Conservation (phyloP, 2,113 vertebrate genomes). For the Protomyctophum bolini region DNA sequence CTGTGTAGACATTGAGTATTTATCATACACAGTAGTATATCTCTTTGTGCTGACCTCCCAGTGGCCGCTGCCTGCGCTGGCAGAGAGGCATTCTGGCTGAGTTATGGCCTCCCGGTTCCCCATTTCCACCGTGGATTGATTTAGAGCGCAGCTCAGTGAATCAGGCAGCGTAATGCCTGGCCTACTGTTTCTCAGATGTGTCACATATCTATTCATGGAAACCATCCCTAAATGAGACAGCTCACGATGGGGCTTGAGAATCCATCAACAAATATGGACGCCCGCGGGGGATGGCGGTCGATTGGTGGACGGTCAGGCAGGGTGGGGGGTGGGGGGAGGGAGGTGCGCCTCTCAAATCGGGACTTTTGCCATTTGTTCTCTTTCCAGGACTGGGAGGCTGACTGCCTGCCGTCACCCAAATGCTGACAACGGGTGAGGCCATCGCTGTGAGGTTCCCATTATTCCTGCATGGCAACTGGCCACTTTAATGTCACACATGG, state of each 20-base stretch:
- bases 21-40: not conserved
- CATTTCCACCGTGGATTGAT: conserved; percentile 41
- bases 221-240: conserved; percentile 62
- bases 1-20: too few species aligned
- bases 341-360: conserved; percentile 15
- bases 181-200: conserved; percentile 46
- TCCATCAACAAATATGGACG: conserved; percentile 57
- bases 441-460: conserved; percentile 29
- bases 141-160: conserved; percentile 55
- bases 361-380: conserved; percentile 39
- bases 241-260: conserved; percentile 41
- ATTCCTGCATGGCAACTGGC: not conserved
- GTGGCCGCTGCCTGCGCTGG: conserved; percentile 23
- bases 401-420: not conserved
- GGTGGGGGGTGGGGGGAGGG: conserved; percentile 23
- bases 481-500: conserved; percentile 21
- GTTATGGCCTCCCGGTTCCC: conserved; percentile 46
- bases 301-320: not conserved
- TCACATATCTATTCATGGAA: conserved; percentile 73
- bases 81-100: conserved; percentile 47
- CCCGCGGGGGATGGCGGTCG: conserved; percentile 33
- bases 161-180: conserved; percentile 41
- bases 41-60: conserved; percentile 39
- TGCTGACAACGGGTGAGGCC: conserved; percentile 16
- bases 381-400: conserved; percentile 20